These are phyloP conservation scores for Verasper variegatus DNA, from an alignment of 2,113 vertebrate species.

Conservation along the genomic window DNA sequence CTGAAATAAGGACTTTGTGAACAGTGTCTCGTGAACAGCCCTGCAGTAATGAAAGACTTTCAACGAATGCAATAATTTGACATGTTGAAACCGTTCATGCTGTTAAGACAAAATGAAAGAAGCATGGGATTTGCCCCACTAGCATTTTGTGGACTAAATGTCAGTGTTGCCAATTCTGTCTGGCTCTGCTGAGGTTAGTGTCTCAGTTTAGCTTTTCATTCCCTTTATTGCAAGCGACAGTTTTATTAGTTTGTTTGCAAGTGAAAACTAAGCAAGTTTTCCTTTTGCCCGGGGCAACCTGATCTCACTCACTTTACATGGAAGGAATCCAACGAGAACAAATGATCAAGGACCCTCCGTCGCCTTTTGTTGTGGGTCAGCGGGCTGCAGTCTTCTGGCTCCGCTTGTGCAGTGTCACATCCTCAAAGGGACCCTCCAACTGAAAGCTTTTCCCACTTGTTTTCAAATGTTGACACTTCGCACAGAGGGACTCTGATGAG, in stretches of 20 bases:
- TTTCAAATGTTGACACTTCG: conserved; percentile 28
- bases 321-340: conserved; percentile 20
- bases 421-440: conserved; percentile 34
- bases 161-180: conserved; percentile 22
- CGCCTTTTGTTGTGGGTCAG: conserved; percentile 53
- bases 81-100: conserved; percentile 11
- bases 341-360: conserved; percentile 32
- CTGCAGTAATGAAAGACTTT: conserved; percentile 3
- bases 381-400: conserved; percentile 21
- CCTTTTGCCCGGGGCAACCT: background rate
- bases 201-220: conserved; percentile 9
- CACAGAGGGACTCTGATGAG: conserved; percentile 7
- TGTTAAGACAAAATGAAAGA: conserved; percentile 22
- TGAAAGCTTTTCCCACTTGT: conserved; percentile 17
- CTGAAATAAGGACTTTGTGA: background rate
- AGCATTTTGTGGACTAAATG: conserved; percentile 27
- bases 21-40: background rate
- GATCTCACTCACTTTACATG: background rate
- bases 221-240: conserved; percentile 29
- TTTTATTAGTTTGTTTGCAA: conserved; percentile 41
- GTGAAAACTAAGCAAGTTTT: conserved; percentile 12
- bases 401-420: conserved; percentile 23
- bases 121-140: conserved; percentile 1
- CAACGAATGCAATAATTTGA: conserved; percentile 3
- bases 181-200: conserved; percentile 11